Base-by-base conservation (phyloP, 2,113 vertebrate genomes). In the Catharus bicknelli region DNA sequence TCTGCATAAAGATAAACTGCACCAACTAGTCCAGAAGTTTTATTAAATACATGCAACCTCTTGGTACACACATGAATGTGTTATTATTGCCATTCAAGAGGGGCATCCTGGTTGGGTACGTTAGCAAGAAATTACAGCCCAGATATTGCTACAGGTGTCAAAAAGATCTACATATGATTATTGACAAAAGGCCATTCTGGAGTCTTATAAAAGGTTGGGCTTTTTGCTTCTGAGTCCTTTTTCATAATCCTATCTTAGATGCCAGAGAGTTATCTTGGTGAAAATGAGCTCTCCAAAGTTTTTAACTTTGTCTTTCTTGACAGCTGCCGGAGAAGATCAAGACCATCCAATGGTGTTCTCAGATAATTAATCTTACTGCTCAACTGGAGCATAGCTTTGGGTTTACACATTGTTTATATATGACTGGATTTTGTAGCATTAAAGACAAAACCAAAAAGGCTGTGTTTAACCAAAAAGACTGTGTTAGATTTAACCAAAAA, bases 281-380 rank as follows among this genome's bases (percentile, higher is more conserved):
- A 15, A 79, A 74, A 32, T 54, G 40, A 63, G 4, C 1, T 67
- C 27, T 50, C 21, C 48, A 18, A 59, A 63, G 8, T 7, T 95
- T 91, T 87, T 79, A 75, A 42, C 8, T 23, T 7, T 0, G 0
- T 16, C 5, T 68, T 69, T 47, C 45, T 66, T 70, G 38, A 13
- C 23, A 50, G 16, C 15, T 25, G 3, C 19, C n/a, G 6, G 38
- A 66, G 40, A 80, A 83, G 26, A 47, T 22, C 50, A 77, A 57
- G 43, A 21, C 3, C 2, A 1, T 59, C 5, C 8, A 34, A 3
- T 6, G 17, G 21, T 13, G 3, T 4, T 23, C 43, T 78, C 38
- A 67, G 26, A 10, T 42, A 18, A 19, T 43, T 75, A 38, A 27
- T 20, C 11, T 73, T 26, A 21, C 6, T 6, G 17, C 7, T 59